Evolutionary conservation across 53 echinoderm and acorn worm species (phyloP).

Genomic region (Paracentrotus lividus): DNA sequence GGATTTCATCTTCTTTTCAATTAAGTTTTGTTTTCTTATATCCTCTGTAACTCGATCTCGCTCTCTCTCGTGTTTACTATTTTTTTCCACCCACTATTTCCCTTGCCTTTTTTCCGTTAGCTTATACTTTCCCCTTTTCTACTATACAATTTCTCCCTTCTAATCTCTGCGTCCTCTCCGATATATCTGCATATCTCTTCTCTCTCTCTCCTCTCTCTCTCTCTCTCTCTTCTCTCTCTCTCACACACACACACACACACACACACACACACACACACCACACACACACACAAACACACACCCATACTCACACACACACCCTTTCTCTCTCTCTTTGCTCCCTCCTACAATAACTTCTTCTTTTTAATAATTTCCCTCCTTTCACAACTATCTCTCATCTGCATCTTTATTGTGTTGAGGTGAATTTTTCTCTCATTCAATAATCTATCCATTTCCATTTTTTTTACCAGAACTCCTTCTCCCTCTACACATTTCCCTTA

Average conservation of each 20-base stretch:
- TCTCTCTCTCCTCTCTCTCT: background rate
- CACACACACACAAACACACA: background rate
- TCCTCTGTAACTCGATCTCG: background rate
- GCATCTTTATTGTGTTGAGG: too few species aligned
- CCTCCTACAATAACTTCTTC: background rate
- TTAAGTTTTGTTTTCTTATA: background rate
- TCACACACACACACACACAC: background rate
- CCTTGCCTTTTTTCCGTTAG: background rate
- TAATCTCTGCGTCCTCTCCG: background rate
- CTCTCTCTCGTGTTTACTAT: background rate
- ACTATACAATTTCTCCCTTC: background rate
- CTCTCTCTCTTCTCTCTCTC: background rate
- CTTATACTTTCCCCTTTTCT: background rate
- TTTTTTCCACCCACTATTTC: background rate
- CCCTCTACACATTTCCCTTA: too few species aligned
- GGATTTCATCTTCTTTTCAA: background rate
- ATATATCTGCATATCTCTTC: too few species aligned
- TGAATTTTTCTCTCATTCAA: too few species aligned
- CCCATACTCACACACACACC: background rate
- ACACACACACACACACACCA: too few species aligned
- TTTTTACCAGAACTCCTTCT: too few species aligned
- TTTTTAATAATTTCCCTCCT: background rate
- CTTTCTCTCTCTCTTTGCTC: slow-evolving; percentile 17
- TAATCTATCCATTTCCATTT: too few species aligned
- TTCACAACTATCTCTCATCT: background rate